Base-by-base conservation (phyloP, 2,113 vertebrate genomes). In the Sinocyclocheilus anshuiensis region DNA sequence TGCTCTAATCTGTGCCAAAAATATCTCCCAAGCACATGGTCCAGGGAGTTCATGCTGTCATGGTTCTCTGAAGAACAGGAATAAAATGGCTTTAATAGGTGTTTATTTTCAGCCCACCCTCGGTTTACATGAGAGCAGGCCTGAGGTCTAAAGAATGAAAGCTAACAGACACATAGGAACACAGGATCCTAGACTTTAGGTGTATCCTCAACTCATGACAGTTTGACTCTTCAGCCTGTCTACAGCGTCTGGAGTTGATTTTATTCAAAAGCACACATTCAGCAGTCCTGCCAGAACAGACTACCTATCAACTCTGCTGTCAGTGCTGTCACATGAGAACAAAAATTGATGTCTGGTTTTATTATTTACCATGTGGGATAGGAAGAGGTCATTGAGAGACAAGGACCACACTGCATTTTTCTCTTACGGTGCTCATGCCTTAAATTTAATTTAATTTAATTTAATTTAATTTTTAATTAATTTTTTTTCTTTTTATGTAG, bases 31-130 rank as follows among this genome's bases (percentile, higher is more conserved):
- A 53, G 80, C 84, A 88, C 87, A 86, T 65, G 82, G 57, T 86
- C 63, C 72, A 57, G 50, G 53, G 18, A 75, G 83, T 88, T 88
- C 53, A 59, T 90, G 87, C 89, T 87, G 89, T 85, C 89, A 85
- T 84, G 82, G 57, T 72, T 81, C 85, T 86, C 82, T 90, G 89
- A 88, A 78, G 89, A 86, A 81, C 77, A 59, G 22, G 65, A 81
- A 63, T 81, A 85, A 88, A 90, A 88, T 86, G 89, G 85, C 71
- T 86, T 84, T 88, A 90, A 90, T 88, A 77, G 85, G 48, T 29
- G 71, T 78, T 88, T 83, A 88, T 86, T 87, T 89, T 85, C 61
- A 82, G 85, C 24, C 26, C 36, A 18, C n/a, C 65, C 36, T 85
- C 18, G 22, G 50, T 61, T 50, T n/a, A 24, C 18, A 29, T 72